phyloP scores from a whole-genome alignment of 2,797 vertebrate species.

The Leptatherina wallacei region DNA sequence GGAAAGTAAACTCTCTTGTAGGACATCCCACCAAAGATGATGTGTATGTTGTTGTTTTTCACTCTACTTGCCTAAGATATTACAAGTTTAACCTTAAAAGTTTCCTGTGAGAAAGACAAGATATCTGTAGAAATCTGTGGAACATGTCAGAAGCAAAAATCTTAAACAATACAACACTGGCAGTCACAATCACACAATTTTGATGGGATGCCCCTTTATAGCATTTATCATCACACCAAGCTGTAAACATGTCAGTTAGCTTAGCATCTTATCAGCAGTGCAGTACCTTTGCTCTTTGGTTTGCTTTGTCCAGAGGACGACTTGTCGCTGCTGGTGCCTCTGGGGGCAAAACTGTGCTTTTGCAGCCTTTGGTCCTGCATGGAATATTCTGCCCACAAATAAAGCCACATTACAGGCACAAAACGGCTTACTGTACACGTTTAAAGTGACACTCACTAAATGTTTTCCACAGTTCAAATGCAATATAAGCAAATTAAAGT shows the following conservation, averaged over 20 bases:
- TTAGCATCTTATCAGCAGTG: constrained; percentile 40
- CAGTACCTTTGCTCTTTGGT: constrained; percentile 95
- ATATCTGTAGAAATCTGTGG: not conserved
- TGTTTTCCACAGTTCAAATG: not conserved
- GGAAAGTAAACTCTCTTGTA: constrained; percentile 9
- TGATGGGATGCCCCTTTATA: constrained; percentile 28
- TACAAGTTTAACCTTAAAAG: not conserved
- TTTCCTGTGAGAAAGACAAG: constrained; percentile 12
- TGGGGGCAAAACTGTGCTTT: constrained; percentile 92
- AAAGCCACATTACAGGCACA: constrained; percentile 61
- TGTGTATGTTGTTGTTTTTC: not conserved
- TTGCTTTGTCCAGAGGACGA: constrained; percentile 91
- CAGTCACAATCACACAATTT: constrained; percentile 16
- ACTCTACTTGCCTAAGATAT: constrained; percentile 2
- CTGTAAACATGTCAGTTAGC: not conserved
- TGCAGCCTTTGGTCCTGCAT: constrained; percentile 90
- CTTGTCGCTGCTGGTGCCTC: constrained; percentile 90
- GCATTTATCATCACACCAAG: constrained; percentile 13
- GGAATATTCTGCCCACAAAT: constrained; percentile 82
- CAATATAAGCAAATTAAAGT: not conserved
- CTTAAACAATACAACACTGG: not conserved
- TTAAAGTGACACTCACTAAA: not conserved
- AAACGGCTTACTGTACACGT: not conserved
- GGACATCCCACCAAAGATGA: constrained; percentile 18
- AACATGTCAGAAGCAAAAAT: not conserved